Percentiles rank a stretch among this genome's conserved stretches.
Evolutionary conservation across 2,113 vertebrate genomes (phyloP).

Genomic region (Melanerpes formicivorus): DNA sequence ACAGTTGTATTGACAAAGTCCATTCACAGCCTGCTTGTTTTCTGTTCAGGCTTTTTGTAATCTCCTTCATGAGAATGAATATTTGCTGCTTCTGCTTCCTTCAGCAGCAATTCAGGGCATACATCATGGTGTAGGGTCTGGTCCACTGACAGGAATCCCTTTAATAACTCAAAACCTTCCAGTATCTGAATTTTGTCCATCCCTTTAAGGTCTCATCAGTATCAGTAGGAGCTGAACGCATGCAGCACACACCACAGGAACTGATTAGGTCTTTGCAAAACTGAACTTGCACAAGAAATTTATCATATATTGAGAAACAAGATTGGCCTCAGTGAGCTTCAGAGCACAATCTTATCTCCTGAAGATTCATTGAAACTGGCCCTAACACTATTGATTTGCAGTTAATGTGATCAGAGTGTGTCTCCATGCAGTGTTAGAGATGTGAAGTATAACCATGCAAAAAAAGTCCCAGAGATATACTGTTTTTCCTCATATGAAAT

Average conservation of each 20-base stretch:
- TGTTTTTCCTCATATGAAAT: background rate
- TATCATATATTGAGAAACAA: slow-evolving; percentile 23
- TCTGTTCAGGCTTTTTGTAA: background rate
- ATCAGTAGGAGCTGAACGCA: background rate
- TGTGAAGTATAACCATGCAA: background rate
- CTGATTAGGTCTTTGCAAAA: background rate
- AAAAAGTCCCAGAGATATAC: background rate
- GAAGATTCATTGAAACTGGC: slow-evolving; percentile 8
- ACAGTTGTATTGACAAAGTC: background rate
- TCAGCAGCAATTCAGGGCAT: background rate
- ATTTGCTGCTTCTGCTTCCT: background rate
- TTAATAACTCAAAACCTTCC: background rate
- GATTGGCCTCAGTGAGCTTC: slow-evolving; percentile 14
- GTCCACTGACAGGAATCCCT: slow-evolving; percentile 11
- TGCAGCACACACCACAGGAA: background rate
- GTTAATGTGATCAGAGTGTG: background rate
- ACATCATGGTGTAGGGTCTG: background rate
- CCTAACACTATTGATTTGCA: slow-evolving; percentile 17
- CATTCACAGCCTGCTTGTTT: background rate
- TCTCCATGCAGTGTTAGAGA: background rate
- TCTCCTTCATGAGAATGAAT: background rate
- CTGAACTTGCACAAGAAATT: background rate
- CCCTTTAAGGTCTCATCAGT: background rate
- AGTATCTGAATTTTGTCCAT: background rate
- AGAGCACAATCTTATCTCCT: background rate